phyloP scores from a whole-genome alignment of 2,888 invertebrate species.

The Catocala sponsa region DNA sequence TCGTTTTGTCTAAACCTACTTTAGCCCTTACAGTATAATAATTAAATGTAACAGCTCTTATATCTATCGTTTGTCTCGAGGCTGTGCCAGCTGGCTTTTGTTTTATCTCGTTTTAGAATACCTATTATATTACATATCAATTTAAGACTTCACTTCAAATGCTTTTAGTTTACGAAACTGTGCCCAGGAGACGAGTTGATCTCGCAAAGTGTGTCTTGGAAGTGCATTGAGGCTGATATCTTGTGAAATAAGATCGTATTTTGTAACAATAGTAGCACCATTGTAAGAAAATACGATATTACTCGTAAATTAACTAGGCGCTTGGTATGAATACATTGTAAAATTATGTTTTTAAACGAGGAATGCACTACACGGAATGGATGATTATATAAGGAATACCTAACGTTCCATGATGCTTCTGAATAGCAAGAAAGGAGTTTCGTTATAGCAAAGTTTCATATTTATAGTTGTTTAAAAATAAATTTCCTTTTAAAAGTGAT shows the following conservation, averaged over 20 bases:
- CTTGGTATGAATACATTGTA: too few species aligned
- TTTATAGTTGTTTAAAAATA: too few species aligned
- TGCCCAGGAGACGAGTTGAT: slow-evolving; percentile 37
- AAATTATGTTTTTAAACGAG: too few species aligned
- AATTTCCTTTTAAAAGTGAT: too few species aligned
- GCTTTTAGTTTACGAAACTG: slow-evolving; percentile 42
- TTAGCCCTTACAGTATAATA: slow-evolving; percentile 23
- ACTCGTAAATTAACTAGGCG: too few species aligned
- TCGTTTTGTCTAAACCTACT: slow-evolving; percentile 29
- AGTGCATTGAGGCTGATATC: slow-evolving; percentile 34
- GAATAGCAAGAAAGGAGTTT: too few species aligned
- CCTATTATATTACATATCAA: slow-evolving; percentile 33
- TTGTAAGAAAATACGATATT: too few species aligned
- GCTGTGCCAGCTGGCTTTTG: slow-evolving; percentile 30
- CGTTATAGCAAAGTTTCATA: too few species aligned
- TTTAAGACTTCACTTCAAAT: slow-evolving; percentile 38
- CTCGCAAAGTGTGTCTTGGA: slow-evolving; percentile 33
- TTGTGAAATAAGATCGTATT: slow-evolving; percentile 20
- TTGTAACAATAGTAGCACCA: slow-evolving; percentile 4
- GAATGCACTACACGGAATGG: too few species aligned
- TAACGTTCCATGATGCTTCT: too few species aligned
- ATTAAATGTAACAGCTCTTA: slow-evolving; percentile 33
- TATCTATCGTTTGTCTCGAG: slow-evolving; percentile 26
- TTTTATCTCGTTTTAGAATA: slow-evolving; percentile 36
- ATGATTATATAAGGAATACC: too few species aligned